A percentile compares a stretch with the other conserved stretches of the same genome.
Evolutionary conservation across 2,888 invertebrate species (phyloP).

Genomic region (Sisyra terminalis): DNA sequence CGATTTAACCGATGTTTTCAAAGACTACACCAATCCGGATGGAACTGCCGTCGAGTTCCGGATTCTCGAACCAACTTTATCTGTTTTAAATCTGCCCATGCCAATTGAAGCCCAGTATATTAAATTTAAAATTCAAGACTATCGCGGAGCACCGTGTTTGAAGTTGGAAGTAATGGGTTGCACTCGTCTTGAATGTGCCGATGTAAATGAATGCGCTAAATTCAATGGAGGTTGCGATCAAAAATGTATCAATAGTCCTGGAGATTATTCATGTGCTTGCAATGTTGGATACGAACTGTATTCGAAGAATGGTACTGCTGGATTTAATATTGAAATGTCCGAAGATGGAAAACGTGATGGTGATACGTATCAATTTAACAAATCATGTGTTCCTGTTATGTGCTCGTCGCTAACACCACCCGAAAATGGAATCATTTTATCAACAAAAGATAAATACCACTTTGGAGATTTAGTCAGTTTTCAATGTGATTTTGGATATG

Average conservation of each 20-base stretch:
- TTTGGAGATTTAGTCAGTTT: slow-evolving; percentile 82
- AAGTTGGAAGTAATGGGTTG: slow-evolving; percentile 88
- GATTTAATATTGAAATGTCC: slow-evolving; percentile 57
- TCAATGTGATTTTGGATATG: slow-evolving; percentile 89
- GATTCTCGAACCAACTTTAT: slow-evolving; percentile 77
- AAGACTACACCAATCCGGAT: slow-evolving; percentile 83
- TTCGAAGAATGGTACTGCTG: slow-evolving; percentile 75
- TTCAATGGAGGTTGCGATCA: slow-evolving; percentile 88
- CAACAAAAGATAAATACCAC: slow-evolving; percentile 68
- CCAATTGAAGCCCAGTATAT: slow-evolving; percentile 83
- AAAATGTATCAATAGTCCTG: slow-evolving; percentile 81
- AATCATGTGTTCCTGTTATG: slow-evolving; percentile 89
- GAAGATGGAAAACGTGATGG: slow-evolving; percentile 82
- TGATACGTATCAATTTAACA: slow-evolving; percentile 77
- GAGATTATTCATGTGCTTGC: slow-evolving; percentile 76
- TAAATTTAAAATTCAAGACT: slow-evolving; percentile 70
- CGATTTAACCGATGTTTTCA: slow-evolving; percentile 74
- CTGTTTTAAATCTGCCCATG: slow-evolving; percentile 75
- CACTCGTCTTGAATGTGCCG: slow-evolving; percentile 72
- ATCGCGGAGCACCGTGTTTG: slow-evolving; percentile 74
- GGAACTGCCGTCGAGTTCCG: slow-evolving; percentile 87
- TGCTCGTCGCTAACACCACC: slow-evolving; percentile 62
- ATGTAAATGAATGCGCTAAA: slow-evolving; percentile 73
- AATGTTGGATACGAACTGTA: slow-evolving; percentile 86
- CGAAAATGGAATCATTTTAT: slow-evolving; percentile 70